Evolutionary conservation across 2,113 vertebrate genomes (phyloP), one percentile per base, ranked within the genome.

Genomic region (Xenus cinereus): DNA sequence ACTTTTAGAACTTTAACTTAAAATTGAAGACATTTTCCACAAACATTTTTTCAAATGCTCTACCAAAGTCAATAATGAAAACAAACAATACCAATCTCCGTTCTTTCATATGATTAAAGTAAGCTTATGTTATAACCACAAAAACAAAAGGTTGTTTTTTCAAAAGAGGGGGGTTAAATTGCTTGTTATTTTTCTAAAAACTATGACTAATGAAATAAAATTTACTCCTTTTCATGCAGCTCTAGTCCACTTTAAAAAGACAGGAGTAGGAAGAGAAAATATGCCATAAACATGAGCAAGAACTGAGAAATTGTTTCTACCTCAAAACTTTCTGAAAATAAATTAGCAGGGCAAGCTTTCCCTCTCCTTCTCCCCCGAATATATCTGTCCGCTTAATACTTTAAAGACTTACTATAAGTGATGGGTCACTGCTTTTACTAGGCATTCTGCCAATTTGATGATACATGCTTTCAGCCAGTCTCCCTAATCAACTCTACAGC

Each of bases 401-500:
- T 92, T 91, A 91, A 98, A 91, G 33, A 71, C n/a, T 79, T 89
- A 76, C 14, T 71, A 0, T 79, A 80, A 63, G 63, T 50, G 32
- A 87, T 68, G 37, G 85, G 71, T 95, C 56, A 94, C 37, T 87
- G 59, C 66, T 91, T 94, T 95, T 54, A 91, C 64, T n/a, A 53
- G 89, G 82, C 95, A 89, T 89, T 92, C 46, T 96, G 90, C 76
- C 96, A 91, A 51, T 82, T 50, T 91, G 45, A 79, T 35, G 32
- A 53, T 71, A 43, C 32, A n/a, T 59, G 62, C 45, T 92, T 91
- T 93, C 80, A 90, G 75, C 87, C 66, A 78, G 27, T 95, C 76
- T 96, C 54, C n/a, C 51, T 96, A 83, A 95, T 92, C 90, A 96
- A 81, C 27, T 96, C 64, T 92, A 77, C 81, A 95, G 53, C 19